A percentile compares a stretch with the other conserved stretches of the same genome.
Evolutionary conservation across 1,140 invertebrate genomes (phyloP).

Genomic region (Pararge aegeria): DNA sequence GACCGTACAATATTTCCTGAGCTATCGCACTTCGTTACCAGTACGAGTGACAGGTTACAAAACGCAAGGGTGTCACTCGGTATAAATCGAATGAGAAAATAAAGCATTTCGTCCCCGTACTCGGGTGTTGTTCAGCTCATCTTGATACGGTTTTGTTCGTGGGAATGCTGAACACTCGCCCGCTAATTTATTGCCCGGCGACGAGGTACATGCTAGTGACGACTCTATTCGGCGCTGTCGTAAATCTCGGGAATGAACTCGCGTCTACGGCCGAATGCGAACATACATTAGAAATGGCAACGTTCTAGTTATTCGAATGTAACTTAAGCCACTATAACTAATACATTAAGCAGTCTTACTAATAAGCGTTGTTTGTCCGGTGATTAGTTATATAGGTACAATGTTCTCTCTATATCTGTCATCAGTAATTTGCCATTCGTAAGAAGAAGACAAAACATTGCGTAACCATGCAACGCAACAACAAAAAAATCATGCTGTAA

Average conservation of each 20-base stretch:
- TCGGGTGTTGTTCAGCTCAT: slow-evolving; percentile 40
- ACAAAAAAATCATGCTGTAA: no score
- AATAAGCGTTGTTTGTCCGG: no score
- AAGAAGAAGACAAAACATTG: no score
- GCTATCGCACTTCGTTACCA: slow-evolving; percentile 42
- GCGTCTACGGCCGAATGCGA: slow-evolving; percentile 7
- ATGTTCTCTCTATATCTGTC: no score
- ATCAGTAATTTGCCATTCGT: no score
- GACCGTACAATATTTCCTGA: slow-evolving; percentile 36
- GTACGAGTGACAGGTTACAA: slow-evolving; percentile 42
- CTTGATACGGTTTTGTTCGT: slow-evolving; percentile 47
- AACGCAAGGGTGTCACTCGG: slow-evolving; percentile 44
- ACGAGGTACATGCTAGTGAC: slow-evolving; percentile 42
- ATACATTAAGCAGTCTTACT: no score
- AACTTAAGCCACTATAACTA: no score
- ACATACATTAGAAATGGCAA: not conserved
- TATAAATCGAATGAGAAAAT: slow-evolving; percentile 47
- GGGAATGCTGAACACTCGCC: slow-evolving; percentile 40
- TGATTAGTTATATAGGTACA: no score
- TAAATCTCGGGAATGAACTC: slow-evolving; percentile 29
- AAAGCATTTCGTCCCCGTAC: slow-evolving; percentile 44
- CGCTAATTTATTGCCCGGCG: slow-evolving; percentile 45
- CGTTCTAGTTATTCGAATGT: not conserved
- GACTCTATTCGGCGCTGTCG: slow-evolving; percentile 42
- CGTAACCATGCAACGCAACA: no score